These are phyloP conservation scores for Eciton burchellii DNA, from an alignment of 1,140 invertebrate genomes.

Conservation along the genomic window DNA sequence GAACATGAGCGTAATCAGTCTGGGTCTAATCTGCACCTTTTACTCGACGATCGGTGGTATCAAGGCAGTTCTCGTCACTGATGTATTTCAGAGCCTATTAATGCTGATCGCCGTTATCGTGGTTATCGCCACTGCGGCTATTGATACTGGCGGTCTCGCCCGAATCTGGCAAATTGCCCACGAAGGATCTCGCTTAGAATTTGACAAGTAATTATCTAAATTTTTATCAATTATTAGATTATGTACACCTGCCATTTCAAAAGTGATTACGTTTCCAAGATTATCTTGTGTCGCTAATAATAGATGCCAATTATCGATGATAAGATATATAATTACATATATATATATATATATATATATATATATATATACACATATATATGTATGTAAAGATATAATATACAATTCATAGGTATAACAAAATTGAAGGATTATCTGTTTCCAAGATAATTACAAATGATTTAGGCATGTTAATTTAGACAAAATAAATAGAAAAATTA, in stretches of 20 bases:
- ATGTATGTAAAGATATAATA: no score
- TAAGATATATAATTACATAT: no score
- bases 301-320: no score
- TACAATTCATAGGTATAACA: no score
- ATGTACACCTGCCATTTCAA: no score
- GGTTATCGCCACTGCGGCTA: slow-evolving; percentile 90
- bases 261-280: no score
- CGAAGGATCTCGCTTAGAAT: slow-evolving; percentile 88
- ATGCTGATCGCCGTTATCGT: slow-evolving; percentile 92
- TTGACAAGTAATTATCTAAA: slow-evolving; percentile 87
- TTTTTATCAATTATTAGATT: neutral
- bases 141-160: slow-evolving; percentile 88
- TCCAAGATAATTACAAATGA: no score
- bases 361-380: no score
- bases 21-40: slow-evolving; percentile 93
- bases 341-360: no score
- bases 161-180: slow-evolving; percentile 89
- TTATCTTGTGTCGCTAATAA: no score
- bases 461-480: no score
- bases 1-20: slow-evolving; percentile 91
- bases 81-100: slow-evolving; percentile 92
- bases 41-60: slow-evolving; percentile 95
- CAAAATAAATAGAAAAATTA: neutral
- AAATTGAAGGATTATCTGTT: no score
- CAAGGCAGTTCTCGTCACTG: slow-evolving; percentile 94